phyloP scores from a whole-genome alignment of 2,113 vertebrate genomes.

The Aegithalos caudatus region DNA sequence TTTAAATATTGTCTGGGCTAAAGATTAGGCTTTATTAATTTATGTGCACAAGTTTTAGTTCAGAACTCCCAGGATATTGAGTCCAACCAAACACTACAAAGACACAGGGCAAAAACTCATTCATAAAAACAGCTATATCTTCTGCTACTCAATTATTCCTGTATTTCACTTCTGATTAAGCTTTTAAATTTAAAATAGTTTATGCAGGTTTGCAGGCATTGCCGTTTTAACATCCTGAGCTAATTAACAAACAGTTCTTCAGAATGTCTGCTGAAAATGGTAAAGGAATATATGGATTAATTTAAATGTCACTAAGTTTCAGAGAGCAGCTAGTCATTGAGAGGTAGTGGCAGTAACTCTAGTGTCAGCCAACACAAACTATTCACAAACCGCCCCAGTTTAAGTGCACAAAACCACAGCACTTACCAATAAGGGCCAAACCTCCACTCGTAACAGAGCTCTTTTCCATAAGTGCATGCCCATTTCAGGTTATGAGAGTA shows the following conservation, averaged over 20 bases:
- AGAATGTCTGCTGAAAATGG: neutral
- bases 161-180: neutral
- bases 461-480: neutral
- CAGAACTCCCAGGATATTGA: constrained; percentile 46
- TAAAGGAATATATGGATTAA: neutral
- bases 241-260: constrained; percentile 15
- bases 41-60: constrained; percentile 54
- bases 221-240: constrained; percentile 46
- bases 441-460: neutral
- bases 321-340: constrained; percentile 25
- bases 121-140: constrained; percentile 16
- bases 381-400: neutral
- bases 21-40: constrained; percentile 61
- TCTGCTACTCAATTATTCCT: constrained; percentile 25
- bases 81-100: constrained; percentile 52
- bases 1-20: constrained; percentile 53
- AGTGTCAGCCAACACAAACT: neutral
- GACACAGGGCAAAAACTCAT: constrained; percentile 48
- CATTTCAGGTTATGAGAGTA: neutral
- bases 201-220: constrained; percentile 29
- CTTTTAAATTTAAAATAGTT: neutral
- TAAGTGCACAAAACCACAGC: neutral
- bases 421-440: neutral
- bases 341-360: constrained; percentile 44
- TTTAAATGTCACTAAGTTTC: neutral